Base-by-base conservation (phyloP, 2,888 invertebrate genomes). In the Euclidia mi region DNA sequence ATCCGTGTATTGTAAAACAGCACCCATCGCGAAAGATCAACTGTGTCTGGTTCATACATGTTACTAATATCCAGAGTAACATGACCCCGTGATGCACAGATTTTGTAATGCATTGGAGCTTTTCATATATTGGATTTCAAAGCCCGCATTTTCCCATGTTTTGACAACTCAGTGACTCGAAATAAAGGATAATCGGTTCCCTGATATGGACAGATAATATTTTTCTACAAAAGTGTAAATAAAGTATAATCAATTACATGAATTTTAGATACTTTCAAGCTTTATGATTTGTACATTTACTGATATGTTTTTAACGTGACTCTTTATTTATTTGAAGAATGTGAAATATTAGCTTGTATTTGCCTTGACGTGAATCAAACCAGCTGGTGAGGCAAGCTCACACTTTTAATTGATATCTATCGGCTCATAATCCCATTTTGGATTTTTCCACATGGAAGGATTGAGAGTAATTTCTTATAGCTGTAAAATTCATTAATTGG, bases 131-230 rank as follows among this genome's bases (percentile, higher is more conserved):
- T 74, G 69, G 66, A 25, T 41, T 32, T 55, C 18, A 45, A 29
- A 59, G 43, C 59, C 38, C 34, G 61, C n/a, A 50, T 64, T 60
- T 25, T 55, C 46, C 53, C 52, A 25, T 58, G 68, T 76, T 76
- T 75, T 61, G 71, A 71, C 75, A 75, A 79, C 56, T 74, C 79
- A 78, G 15, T 79, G 79, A 60, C 42, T 57, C 50, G 73, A 56
- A 68, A 65, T 62, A 55, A 60, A 60, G 60, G 52, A 67, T 69
- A 66, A 56, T 38, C 64, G 17, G 50, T 67, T 63, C 37, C 28
- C 60, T 55, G 50, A 53, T 47, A 56, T 2, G 37, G 28, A 48
- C 17, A 25, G 46, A 57, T 50, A 50, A 29, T 42, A 14, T 42
- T 28, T n/a, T 28, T 42, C 15, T 18, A 29, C 41, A 18, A 45